Evolutionary conservation across 2,888 invertebrate genomes (phyloP), one percentile per base, ranked within the genome.

Genomic region (Tuberolachnus salignus): DNA sequence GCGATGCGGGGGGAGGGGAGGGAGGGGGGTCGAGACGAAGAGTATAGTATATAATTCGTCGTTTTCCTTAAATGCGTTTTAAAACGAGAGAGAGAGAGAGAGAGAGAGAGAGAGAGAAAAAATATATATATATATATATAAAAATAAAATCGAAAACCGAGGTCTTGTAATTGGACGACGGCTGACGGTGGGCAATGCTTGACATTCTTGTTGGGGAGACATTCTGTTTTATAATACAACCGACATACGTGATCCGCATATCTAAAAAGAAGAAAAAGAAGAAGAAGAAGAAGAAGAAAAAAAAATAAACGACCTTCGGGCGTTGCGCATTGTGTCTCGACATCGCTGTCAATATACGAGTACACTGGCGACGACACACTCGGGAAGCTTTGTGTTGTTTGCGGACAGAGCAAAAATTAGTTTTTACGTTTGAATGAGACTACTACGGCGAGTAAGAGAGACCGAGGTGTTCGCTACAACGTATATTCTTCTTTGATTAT

Each of bases 151-250:
- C 19, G 49, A 34, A 61, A 61, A 59, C 72, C 11, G 19, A 61
- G 61, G 49, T 49, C 61, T 72, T 61, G 34, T 78, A 78, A 78
- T 78, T 78, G 67, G 67, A 78, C 57, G 75, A 67, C 57, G 75
- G 59, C 67, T 34, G 67, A 26, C 26, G 67, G 26, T 57, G 59
- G 57, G 49, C 59, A 67, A 59, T 34, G 46, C 67, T 49, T 59
- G 67, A 57, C 66, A 69, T 78, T 78, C 67, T 78, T 67, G 26
- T 16, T 34, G 51, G 59, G 67, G 67, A 75, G 67, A 74, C 74
- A 66, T 75, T 75, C 57, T 75, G 75, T 78, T 78, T 67, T 67
- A 49, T 67, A 78, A 78, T 66, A 78, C 67, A 49, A 67, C 67
- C 57, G 59, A 26, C 67, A 49, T 78, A 78, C 75, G 75, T 78